A percentile compares a stretch with the other conserved stretches of the same genome.
Conservation (phyloP, 2,113 vertebrate genomes). For the Deroptyus accipitrinus region DNA sequence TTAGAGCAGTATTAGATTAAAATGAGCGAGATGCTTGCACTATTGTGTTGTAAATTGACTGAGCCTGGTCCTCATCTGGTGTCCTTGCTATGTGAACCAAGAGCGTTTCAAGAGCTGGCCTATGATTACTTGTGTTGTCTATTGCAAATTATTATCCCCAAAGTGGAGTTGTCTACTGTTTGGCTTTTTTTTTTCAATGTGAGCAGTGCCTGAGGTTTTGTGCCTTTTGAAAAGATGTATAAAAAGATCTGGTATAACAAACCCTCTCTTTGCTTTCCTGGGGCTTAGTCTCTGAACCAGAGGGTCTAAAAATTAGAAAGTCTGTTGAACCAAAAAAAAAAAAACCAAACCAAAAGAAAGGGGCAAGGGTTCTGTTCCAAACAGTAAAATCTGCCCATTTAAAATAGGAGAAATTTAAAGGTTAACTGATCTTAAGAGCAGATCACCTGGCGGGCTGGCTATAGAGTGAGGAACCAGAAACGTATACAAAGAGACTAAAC, state of each 20-base stretch:
- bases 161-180: not conserved
- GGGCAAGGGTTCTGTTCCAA: not conserved
- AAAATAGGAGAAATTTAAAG: not conserved
- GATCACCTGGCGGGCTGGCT: not conserved
- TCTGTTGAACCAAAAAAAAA: not conserved
- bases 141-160: not conserved
- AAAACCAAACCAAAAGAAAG: not conserved
- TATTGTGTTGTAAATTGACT: conserved; percentile 18
- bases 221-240: not conserved
- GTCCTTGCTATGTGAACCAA: not conserved
- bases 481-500: not conserved
- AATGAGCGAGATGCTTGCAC: conserved; percentile 14
- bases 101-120: conserved; percentile 11
- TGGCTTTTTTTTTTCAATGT: not conserved
- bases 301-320: not conserved
- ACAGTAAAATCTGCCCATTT: not conserved
- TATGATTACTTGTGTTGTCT: not conserved
- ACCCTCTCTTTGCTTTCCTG: not conserved
- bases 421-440: not conserved
- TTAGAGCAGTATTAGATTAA: not conserved
- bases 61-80: not conserved
- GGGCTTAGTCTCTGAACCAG: not conserved
- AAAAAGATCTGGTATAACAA: not conserved
- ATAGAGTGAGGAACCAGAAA: not conserved
- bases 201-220: not conserved